Evolutionary conservation across 1,140 invertebrate genomes (phyloP).

Genomic region (Anastatus disparis): DNA sequence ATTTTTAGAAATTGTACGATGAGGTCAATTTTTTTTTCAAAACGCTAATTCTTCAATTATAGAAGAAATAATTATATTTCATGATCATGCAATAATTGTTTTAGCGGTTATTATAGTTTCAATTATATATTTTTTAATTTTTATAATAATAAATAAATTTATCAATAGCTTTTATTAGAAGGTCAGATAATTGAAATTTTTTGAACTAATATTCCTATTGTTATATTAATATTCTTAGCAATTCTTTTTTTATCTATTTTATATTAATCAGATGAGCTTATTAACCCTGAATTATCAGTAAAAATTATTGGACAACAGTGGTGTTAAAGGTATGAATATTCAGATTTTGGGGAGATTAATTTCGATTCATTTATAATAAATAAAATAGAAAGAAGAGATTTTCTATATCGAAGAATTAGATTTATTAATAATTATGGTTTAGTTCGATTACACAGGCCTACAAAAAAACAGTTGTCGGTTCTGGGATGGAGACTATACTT

Average conservation of each 20-base stretch:
- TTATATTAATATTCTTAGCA: no score
- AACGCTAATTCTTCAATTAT: neutral
- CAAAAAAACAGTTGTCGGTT: no score
- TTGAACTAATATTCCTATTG: neutral
- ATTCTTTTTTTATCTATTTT: no score
- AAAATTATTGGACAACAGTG: neutral
- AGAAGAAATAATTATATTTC: slow-evolving; percentile 5
- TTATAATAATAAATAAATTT: neutral
- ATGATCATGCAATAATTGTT: no score
- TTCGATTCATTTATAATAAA: neutral
- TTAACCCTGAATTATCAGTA: neutral
- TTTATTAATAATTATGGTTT: no score
- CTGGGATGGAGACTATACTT: no score
- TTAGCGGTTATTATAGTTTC: no score
- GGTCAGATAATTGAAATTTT: slow-evolving; percentile 36
- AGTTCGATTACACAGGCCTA: no score
- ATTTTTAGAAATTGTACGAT: no score
- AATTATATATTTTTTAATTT: neutral
- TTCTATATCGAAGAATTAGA: neutral
- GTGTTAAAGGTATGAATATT: neutral
- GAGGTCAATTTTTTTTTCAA: no score
- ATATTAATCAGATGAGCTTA: no score
- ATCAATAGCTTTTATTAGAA: slow-evolving; percentile 46
- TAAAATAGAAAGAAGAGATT: neutral
- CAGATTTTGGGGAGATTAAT: no score